Evolutionary conservation across 2,888 invertebrate genomes (phyloP), one percentile per base, ranked within the genome.

Genomic region (Nematopogon swammerdamellus): DNA sequence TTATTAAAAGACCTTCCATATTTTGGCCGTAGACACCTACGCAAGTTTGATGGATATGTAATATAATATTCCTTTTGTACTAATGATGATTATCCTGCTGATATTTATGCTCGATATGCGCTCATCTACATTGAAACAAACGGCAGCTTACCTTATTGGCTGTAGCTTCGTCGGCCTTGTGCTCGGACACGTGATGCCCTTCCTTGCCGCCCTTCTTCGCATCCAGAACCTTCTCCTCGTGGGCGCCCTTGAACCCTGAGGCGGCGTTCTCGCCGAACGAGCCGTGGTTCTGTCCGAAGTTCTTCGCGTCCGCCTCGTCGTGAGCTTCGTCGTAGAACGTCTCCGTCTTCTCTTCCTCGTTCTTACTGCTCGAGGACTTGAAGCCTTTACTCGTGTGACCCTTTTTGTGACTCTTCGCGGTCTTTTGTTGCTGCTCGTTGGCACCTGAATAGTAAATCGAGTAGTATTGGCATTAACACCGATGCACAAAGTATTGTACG

Each of bases 311-410:
- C 1, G 82, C 85, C 60, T 85, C 84, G 58, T 86, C 84, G 56
- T 85, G 83, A 17, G 82, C 83, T 57, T 85, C 85, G 51, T 86
- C 86, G 58, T 84, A 86, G 70, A 81, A 86, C 58, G 80, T 84
- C 60, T 85, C 85, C 5, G 83, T 80, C 61, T 85, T 85, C 51
- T 85, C 85, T 56, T 84, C 81, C 58, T 86, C 86, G 57, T 86
- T 85, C 58, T 86, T 85, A 60, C 85, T 85, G 60, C 85, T 84
- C 3, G 85, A 84, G 3, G 81, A 74, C 60, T 86, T 85, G 64
- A 82, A 86, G n/a, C 86, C 85, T 62, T 86, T 85, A 62, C 84
- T 82, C 14, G 81, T 79, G 60, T 85, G 85, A 1, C 85, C 85
- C 55, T 85, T 86, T 58, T 84, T 84, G 62, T 85, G 85, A 45